phyloP scores from a whole-genome alignment of 2,797 vertebrate species.

The Falco novaeseelandiae region DNA sequence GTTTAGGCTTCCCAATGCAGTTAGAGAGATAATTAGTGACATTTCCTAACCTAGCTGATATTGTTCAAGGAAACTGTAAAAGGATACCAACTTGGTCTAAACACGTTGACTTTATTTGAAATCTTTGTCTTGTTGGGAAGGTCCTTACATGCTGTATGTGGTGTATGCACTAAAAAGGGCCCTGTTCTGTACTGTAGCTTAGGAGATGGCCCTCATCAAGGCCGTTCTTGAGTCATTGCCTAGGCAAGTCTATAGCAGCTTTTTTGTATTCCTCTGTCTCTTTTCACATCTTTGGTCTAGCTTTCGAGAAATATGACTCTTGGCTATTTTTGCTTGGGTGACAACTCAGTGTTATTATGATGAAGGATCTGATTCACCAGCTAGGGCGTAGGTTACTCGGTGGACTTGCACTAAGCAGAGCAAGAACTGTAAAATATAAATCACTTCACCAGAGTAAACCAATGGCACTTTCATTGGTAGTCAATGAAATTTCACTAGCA shows the following conservation, averaged over 20 bases:
- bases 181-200: background rate
- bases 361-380: background rate
- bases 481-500: background rate
- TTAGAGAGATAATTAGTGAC: background rate
- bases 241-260: background rate
- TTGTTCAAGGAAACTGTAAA: background rate
- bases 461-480: background rate
- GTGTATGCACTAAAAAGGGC: background rate
- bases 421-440: background rate
- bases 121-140: background rate
- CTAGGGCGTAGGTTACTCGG: background rate
- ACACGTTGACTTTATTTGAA: background rate
- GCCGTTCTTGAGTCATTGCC: background rate
- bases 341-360: background rate
- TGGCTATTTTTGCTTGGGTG: background rate
- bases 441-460: background rate
- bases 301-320: background rate
- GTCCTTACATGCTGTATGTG: background rate
- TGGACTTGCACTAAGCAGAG: background rate
- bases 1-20: background rate
- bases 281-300: background rate
- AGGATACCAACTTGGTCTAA: background rate
- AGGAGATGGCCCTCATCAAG: background rate
- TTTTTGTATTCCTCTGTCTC: background rate
- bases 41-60: slow-evolving; percentile 9